Percentiles rank a stretch among this genome's conserved stretches.
Evolutionary conservation across 2,113 vertebrate genomes (phyloP).

Genomic region (Tenrec ecaudatus): DNA sequence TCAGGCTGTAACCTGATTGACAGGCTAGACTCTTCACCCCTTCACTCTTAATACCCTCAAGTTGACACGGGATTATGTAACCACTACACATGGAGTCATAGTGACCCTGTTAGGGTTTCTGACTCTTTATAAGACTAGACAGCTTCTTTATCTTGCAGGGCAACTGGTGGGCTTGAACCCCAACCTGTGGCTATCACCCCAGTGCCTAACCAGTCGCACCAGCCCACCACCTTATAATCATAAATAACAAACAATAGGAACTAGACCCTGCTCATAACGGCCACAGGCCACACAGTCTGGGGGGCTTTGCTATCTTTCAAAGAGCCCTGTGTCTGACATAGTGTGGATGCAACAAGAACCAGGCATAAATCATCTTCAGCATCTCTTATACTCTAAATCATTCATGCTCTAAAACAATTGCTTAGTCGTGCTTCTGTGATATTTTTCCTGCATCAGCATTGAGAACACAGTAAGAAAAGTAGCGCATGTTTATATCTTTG

Average conservation of each 20-base stretch:
- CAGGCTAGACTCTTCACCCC: too few relatives aligned
- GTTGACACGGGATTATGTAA: too few relatives aligned
- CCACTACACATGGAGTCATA: too few relatives aligned
- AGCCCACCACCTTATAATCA: neutral
- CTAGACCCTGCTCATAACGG: neutral
- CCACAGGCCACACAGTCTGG: neutral
- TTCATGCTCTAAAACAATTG: neutral
- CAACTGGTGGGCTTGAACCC: too few relatives aligned
- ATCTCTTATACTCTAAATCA: neutral
- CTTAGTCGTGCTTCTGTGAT: neutral
- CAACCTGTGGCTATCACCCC: too few relatives aligned
- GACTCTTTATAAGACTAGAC: too few relatives aligned
- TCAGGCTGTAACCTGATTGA: too few relatives aligned
- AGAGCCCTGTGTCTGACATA: neutral
- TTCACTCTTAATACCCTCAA: too few relatives aligned
- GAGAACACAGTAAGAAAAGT: neutral
- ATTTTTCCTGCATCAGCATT: neutral
- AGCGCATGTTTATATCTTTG: neutral
- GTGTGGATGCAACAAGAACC: neutral
- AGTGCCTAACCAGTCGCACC: slow-evolving; percentile 4
- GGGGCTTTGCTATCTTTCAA: slow-evolving; percentile 26
- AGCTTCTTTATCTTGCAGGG: too few relatives aligned
- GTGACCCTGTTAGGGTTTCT: too few relatives aligned
- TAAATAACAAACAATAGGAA: neutral
- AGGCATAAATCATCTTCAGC: neutral